These are phyloP conservation scores for Phyllotis vaccarum DNA, from an alignment of 2,797 vertebrate species.

Conservation along the genomic window DNA sequence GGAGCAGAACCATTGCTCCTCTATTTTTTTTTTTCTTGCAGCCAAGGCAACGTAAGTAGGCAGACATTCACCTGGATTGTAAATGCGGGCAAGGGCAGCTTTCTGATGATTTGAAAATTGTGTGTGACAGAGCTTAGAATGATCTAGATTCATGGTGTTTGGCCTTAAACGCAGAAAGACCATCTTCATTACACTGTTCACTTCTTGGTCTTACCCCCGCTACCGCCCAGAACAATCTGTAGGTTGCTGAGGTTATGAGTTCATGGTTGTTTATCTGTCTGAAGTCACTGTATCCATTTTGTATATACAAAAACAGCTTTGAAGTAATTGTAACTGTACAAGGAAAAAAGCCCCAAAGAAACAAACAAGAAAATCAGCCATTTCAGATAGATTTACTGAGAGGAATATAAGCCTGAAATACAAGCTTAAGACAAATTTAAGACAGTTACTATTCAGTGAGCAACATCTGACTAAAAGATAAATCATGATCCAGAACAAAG, in stretches of 20 bases:
- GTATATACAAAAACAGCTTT: neutral
- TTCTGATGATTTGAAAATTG: neutral
- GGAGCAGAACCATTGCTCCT: constrained; percentile 33
- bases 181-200: neutral
- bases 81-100: neutral
- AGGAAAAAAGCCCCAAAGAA: neutral
- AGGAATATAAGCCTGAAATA: neutral
- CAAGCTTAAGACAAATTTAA: neutral
- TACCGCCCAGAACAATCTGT: neutral
- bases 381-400: neutral
- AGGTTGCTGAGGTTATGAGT: neutral
- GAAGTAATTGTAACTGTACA: neutral
- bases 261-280: neutral
- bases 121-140: neutral
- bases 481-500: neutral
- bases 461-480: neutral
- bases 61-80: constrained; percentile 10
- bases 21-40: constrained; percentile 14
- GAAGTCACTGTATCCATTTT: neutral
- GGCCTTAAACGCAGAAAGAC: neutral
- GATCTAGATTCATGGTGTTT: neutral
- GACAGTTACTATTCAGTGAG: neutral
- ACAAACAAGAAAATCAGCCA: neutral
- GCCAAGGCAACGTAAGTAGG: constrained; percentile 26
- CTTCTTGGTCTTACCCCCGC: neutral